Base-by-base conservation (phyloP, 2,113 vertebrate genomes). In the Procavia capensis region DNA sequence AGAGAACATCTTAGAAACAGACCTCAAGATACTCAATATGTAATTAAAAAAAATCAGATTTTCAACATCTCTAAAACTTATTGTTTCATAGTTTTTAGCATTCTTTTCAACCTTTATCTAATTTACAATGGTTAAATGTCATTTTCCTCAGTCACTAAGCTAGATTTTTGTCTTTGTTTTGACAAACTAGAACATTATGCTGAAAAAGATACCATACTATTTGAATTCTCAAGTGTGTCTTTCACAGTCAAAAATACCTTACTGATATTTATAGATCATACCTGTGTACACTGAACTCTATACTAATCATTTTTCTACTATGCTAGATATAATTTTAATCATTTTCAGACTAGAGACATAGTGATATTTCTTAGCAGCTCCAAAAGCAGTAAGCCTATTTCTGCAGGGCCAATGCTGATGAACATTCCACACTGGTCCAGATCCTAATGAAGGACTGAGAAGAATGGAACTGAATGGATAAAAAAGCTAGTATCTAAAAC, bases 111-210 rank as follows among this genome's bases (percentile, higher is more conserved):
- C 45, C 5, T 43, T 34, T 87, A 83, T 50, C 50, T 87, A 31
- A 54, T 93, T 95, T 93, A 90, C 43, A 80, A 88, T 95, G 91
- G 70, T 41, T 50, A 93, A 88, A 25, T 92, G 8, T 92, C 81
- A 86, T 72, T 95, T 90, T 25, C 10, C 19, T 80, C 81, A 36
- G 24, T 14, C 1, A 95, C 74, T 95, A 92, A 96, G 31, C 54
- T 29, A 95, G 61, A 91, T 50, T 92, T 90, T n/a, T 87, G 9
- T 47, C 41, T 92, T 88, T 63, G 41, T 88, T 96, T 91, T 84
- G 24, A 94, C 43, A 91, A 86, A 81, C 3, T 27, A n/a, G 91
- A 92, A 19, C 29, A 85, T 2, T 78, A 64, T 80, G 14, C 34
- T 70, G 45, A 90, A 90, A 61, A 89, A 84, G 17, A 64, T 66